Percentiles rank a stretch among this genome's conserved stretches.
Evolutionary conservation across 2,113 vertebrate species (phyloP).

Genomic region (Probosciger aterrimus): DNA sequence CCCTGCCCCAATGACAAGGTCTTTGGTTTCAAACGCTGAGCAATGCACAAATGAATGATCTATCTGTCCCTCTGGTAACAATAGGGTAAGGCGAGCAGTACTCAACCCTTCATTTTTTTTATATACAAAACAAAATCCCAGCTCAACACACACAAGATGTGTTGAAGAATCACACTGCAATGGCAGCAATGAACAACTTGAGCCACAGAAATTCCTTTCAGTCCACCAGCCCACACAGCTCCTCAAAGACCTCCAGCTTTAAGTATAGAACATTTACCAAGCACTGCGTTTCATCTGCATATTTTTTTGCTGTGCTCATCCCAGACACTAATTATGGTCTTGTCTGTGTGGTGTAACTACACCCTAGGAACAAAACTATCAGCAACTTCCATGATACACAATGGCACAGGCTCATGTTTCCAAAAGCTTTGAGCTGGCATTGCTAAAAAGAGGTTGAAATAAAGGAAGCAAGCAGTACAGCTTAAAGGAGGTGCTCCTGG

Average conservation of each 20-base stretch:
- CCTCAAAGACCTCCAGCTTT: background rate
- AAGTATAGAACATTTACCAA: background rate
- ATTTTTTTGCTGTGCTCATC: background rate
- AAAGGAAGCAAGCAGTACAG: background rate
- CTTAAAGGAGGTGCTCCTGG: background rate
- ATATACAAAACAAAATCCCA: background rate
- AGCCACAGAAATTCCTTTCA: background rate
- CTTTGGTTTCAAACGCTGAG: background rate
- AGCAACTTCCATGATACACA: background rate
- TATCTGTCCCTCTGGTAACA: background rate
- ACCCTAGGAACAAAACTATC: background rate
- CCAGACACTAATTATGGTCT: background rate
- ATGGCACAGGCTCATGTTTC: background rate
- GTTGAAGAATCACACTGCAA: background rate
- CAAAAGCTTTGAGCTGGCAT: background rate
- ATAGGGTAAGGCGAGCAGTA: background rate
- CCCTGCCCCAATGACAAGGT: background rate
- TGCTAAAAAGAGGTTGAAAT: background rate
- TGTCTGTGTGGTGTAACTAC: background rate
- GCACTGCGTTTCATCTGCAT: background rate
- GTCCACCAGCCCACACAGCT: background rate
- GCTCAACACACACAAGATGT: background rate
- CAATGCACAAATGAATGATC: background rate
- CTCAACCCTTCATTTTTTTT: rapidly evolving
- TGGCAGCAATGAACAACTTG: background rate